phyloP scores from a whole-genome alignment of 2,113 vertebrate genomes.

The Cebus imitator region DNA sequence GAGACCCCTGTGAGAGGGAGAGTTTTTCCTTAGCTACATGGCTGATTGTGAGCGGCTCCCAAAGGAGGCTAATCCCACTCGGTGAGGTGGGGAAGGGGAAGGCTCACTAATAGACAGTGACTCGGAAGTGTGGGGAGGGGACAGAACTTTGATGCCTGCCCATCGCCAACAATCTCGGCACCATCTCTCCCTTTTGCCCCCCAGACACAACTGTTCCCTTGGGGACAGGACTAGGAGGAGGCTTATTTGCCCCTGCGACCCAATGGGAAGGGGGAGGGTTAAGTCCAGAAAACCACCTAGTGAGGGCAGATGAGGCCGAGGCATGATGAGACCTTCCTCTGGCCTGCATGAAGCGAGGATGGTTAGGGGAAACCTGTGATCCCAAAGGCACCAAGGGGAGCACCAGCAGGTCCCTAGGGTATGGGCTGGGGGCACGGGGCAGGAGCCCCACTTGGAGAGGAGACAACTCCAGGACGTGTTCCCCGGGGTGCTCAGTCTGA shows the following conservation, averaged over 20 bases:
- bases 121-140: no score
- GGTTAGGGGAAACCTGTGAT: background rate
- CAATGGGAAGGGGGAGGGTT: background rate
- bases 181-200: background rate
- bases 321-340: accelerated
- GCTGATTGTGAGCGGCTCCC: background rate
- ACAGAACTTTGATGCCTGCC: background rate
- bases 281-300: background rate
- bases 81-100: background rate
- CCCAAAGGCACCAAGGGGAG: accelerated
- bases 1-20: background rate
- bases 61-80: background rate
- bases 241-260: background rate
- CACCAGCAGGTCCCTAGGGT: background rate
- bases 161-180: background rate
- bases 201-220: background rate
- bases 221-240: background rate
- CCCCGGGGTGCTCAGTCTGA: background rate
- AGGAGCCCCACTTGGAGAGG: background rate
- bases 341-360: no score
- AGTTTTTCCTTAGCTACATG: background rate
- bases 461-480: background rate
- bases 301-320: background rate
- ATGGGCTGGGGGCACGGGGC: background rate
- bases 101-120: background rate